Evolutionary conservation across 2,888 invertebrate genomes (phyloP).

Genomic region (Ophion ellenae): DNA sequence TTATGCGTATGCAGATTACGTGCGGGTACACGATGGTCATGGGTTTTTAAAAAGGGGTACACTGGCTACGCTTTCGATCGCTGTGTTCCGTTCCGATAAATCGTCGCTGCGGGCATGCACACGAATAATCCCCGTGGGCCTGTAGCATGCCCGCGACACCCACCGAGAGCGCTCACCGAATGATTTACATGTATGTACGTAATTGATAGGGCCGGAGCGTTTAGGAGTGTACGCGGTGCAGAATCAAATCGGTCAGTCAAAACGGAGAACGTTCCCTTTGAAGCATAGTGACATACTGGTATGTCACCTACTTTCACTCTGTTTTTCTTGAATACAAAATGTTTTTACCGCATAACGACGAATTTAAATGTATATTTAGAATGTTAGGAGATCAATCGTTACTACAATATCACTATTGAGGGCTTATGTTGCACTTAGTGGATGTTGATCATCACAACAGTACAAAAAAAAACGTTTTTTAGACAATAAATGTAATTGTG

Average conservation of each 20-base stretch:
- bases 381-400: no score
- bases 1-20: neutral
- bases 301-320: no score
- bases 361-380: no score
- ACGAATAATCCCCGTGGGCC: conserved; percentile 42
- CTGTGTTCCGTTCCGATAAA: conserved; percentile 31
- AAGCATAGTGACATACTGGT: no score
- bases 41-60: conserved; percentile 6
- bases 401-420: no score
- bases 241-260: conserved; percentile 1
- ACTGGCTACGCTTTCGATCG: neutral
- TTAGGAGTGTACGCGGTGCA: conserved; percentile 1
- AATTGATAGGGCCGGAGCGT: conserved; percentile 10
- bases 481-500: no score
- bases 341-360: no score
- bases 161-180: conserved; percentile 32
- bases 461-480: no score
- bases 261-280: neutral
- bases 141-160: conserved; percentile 32
- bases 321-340: no score
- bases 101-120: conserved; percentile 14
- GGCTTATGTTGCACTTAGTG: no score
- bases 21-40: neutral
- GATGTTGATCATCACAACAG: no score
- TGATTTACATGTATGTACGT: conserved; percentile 49